Percentiles rank a stretch among this genome's conserved stretches.
These are phyloP conservation scores for Folsomia candida DNA, from an alignment of 2,888 invertebrate genomes.

Conservation along the genomic window DNA sequence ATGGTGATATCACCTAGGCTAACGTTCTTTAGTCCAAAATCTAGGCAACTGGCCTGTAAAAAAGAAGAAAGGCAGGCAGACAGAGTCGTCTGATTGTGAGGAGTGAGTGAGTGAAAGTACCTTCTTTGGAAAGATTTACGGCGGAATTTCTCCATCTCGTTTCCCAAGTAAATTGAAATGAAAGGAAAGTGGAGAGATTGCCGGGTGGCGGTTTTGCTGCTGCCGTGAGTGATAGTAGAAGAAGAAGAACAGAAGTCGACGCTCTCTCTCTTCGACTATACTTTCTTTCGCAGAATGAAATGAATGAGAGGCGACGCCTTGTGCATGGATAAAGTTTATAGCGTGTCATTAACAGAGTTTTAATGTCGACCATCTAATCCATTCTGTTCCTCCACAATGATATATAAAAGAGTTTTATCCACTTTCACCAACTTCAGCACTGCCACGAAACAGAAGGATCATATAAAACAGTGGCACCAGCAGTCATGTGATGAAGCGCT, in stretches of 20 bases:
- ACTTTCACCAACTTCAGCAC: background rate
- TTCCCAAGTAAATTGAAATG: constrained; percentile 18
- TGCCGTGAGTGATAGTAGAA: background rate
- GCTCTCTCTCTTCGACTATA: no score
- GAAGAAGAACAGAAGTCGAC: background rate
- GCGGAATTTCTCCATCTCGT: constrained; percentile 13
- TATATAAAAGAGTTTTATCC: constrained; percentile 9
- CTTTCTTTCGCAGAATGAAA: constrained; percentile 29
- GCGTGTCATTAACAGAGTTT: constrained; percentile 48
- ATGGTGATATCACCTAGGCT: constrained; percentile 10
- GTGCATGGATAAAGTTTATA: constrained; percentile 45
- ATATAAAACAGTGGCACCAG: background rate
- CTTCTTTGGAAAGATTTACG: constrained; percentile 16
- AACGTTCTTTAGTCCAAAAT: background rate
- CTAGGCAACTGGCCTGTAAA: background rate
- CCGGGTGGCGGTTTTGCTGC: background rate
- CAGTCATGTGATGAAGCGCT: background rate
- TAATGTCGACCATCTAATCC: constrained; percentile 46
- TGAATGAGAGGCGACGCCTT: constrained; percentile 38
- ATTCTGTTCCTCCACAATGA: constrained; percentile 30
- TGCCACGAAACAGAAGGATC: background rate
- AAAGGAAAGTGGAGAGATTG: background rate
- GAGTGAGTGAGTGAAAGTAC: constrained; percentile 9
- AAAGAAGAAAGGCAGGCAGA: background rate
- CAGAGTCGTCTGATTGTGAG: background rate